Evolutionary conservation across 2,797 vertebrate species (phyloP).

Genomic region (Perodicticus potto): DNA sequence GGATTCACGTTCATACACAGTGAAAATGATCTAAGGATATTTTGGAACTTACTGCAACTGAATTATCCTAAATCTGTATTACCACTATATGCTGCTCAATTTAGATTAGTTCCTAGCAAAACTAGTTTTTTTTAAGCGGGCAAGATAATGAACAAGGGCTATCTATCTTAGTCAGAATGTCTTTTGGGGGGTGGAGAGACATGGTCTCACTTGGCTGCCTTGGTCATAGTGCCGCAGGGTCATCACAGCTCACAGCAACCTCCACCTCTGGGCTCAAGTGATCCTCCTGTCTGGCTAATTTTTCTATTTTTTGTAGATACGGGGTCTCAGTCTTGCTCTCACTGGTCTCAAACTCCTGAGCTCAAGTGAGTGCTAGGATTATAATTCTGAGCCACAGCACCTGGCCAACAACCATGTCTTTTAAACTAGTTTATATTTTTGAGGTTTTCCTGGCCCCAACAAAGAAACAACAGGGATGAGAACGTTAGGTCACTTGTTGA

Average conservation of each 20-base stretch:
- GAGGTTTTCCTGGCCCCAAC: background rate
- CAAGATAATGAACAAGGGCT: constrained; percentile 31
- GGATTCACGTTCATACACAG: background rate
- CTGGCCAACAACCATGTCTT: background rate
- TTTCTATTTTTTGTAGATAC: background rate
- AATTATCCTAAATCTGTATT: background rate
- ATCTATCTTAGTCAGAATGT: background rate
- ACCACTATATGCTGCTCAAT: background rate
- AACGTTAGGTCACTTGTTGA: background rate
- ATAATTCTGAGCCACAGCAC: background rate
- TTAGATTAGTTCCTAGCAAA: constrained; percentile 11
- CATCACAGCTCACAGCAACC: background rate
- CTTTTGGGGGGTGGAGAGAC: background rate
- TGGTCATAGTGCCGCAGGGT: background rate
- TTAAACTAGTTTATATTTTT: constrained; percentile 18
- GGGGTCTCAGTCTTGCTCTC: no score
- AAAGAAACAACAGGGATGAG: background rate
- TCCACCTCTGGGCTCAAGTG: background rate
- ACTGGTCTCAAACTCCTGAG: background rate
- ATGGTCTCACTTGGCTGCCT: background rate
- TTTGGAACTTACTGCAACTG: constrained; percentile 28
- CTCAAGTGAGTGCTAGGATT: background rate
- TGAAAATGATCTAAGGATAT: constrained; percentile 34
- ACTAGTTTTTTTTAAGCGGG: constrained; percentile 11
- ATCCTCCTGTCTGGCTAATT: background rate